Evolutionary conservation across 2,113 vertebrate genomes (phyloP), one percentile per base, ranked within the genome.

Genomic region (Nerophis ophidion): DNA sequence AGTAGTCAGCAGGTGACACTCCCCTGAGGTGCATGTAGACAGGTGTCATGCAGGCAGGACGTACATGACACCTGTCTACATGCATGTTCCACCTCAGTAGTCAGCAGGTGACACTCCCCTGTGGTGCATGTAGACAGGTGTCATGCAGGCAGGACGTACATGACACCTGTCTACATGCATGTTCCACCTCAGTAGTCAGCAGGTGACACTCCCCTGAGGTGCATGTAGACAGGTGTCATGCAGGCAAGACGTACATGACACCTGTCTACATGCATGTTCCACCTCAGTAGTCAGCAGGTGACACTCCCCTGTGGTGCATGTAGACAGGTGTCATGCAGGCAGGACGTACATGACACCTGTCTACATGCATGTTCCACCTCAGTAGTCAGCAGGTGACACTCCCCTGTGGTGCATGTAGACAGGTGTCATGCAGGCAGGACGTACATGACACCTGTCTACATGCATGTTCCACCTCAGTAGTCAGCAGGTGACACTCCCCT

Each of bases 321-420:
- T n/a, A n/a, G n/a, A n/a, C n/a, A n/a, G n/a, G n/a, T n/a, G n/a
- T n/a, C n/a, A n/a, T 33, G 4, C 12, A 12, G 14, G 44, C 34
- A 2, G 33, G 8, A 8, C 11, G 12, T 44, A 11, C 52, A 54
- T 45, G 11, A 40, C 33, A 47, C 2, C 10, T 44, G 40, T 44
- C 40, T 54, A 13, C 26, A 47, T 2, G 49, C 34, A 48, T 19
- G 5, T 11, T 36, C 9, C 51, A 53, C n/a, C n/a, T n/a, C n/a
- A n/a, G n/a, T n/a, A 40, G 10, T n/a, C n/a, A 16, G 42, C 42
- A 19, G 19, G 54, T 33, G 36, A 26, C 13, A 8, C 5, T 40
- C 12, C 48, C 74, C 56, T 35, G 5, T 42, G 35, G 10, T 9
- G 48, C n/a, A 47, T n/a, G n/a, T n/a, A n/a, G n/a, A n/a, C n/a